Conservation (phyloP, 2,113 vertebrate species). For the Onychostruthus taczanowskii region DNA sequence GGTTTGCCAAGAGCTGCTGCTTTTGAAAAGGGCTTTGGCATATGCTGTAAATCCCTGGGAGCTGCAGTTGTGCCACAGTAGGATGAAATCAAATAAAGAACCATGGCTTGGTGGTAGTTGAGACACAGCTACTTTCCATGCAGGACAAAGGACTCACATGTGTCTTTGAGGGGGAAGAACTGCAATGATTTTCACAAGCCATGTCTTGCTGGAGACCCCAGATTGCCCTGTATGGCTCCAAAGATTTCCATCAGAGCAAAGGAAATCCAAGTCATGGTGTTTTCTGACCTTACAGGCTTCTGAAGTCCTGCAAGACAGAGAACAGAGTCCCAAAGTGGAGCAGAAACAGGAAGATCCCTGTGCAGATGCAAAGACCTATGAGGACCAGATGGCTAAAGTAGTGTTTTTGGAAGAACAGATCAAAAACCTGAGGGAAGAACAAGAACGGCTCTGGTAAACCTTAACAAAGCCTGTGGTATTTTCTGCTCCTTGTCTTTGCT, state of each 20-base stretch:
- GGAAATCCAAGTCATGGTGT: conserved; percentile 10
- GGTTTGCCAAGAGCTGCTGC: not conserved
- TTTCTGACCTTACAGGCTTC: conserved; percentile 68
- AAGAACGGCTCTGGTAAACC: conserved; percentile 64
- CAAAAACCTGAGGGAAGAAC: conserved; percentile 71
- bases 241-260: not conserved
- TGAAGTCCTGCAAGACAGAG: conserved; percentile 53
- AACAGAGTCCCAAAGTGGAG: conserved; percentile 7
- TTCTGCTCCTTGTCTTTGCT: not conserved
- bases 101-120: not conserved
- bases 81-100: not conserved
- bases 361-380: not conserved
- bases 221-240: not conserved
- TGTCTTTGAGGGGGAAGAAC: not conserved
- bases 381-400: conserved; percentile 67
- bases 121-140: not conserved
- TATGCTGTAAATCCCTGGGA: not conserved
- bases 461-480: not conserved
- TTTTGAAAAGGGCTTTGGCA: not conserved
- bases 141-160: rapidly evolving
- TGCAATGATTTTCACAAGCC: not conserved
- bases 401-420: conserved; percentile 68
- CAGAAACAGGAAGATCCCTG: not conserved
- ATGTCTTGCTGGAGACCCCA: not conserved
- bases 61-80: not conserved